phyloP scores from a whole-genome alignment of 37 sponge, comb jelly and placozoan genomes.

The Halisarca cf. caerulea region DNA sequence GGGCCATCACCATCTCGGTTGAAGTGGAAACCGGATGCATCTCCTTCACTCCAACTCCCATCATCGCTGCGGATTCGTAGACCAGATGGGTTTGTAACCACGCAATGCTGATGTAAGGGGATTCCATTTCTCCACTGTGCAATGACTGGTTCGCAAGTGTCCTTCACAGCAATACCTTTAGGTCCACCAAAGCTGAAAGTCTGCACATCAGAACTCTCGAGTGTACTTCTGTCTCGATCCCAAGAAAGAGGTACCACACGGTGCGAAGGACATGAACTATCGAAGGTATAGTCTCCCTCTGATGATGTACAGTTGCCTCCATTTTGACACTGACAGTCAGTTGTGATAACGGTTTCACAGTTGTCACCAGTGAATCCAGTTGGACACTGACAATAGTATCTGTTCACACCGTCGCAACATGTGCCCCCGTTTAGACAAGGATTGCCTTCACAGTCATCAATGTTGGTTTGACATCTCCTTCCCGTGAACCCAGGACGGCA shows the following conservation, averaged over 20 bases:
- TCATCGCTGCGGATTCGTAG: not conserved
- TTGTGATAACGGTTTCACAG: conserved; percentile 7
- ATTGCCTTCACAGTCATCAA: conserved; percentile 18
- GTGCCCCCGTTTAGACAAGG: conserved; percentile 22
- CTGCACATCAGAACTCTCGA: not conserved
- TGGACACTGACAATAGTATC: not conserved
- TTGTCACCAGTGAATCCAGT: conserved; percentile 5
- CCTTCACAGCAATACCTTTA: not conserved
- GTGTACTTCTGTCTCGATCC: not conserved
- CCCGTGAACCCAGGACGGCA: conserved; percentile 20
- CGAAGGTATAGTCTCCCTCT: not conserved
- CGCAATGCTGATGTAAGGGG: conserved; percentile 11
- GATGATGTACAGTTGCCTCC: conserved; percentile 29
- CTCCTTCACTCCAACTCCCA: not conserved
- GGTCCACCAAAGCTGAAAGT: conserved; percentile 12
- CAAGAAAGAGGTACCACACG: conserved; percentile 30
- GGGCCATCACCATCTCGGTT: conserved; percentile 19
- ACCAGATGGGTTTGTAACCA: not conserved
- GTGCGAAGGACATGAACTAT: not conserved
- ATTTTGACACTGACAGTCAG: conserved; percentile 39
- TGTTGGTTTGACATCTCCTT: not conserved
- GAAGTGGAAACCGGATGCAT: conserved; percentile 5
- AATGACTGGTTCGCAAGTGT: conserved; percentile 26
- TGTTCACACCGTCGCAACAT: not conserved
- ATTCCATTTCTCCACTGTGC: conserved; percentile 33